These are phyloP conservation scores for Drosophila prostipennis DNA, from an alignment of 2,888 invertebrate genomes.

Conservation along the genomic window DNA sequence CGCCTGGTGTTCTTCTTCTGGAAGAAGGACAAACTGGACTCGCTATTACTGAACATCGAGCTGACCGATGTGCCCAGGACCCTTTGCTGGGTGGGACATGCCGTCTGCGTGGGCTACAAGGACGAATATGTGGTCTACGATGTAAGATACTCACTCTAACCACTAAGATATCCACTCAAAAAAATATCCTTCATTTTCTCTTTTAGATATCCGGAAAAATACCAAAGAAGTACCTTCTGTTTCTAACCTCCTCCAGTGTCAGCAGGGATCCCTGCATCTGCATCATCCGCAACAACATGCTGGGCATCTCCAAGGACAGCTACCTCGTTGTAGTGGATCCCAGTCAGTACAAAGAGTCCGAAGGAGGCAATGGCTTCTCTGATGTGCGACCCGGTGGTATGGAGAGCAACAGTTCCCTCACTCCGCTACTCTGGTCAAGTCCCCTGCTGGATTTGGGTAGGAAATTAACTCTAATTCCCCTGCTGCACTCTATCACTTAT, in stretches of 20 bases:
- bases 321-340: constrained; percentile 94
- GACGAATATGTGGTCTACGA: constrained; percentile 91
- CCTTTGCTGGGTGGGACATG: constrained; percentile 92
- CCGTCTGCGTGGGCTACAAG: constrained; percentile 94
- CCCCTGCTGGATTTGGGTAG: constrained; percentile 80
- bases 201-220: constrained; percentile 74
- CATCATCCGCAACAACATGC: constrained; percentile 89
- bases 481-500: too few relatives aligned
- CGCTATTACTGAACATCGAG: constrained; percentile 90
- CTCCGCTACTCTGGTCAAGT: constrained; percentile 79
- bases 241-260: constrained; percentile 91
- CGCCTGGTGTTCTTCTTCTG: constrained; percentile 95
- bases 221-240: constrained; percentile 90
- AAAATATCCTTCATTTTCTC: too few relatives aligned
- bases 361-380: constrained; percentile 18
- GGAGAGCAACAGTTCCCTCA: constrained; percentile 60
- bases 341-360: constrained; percentile 84
- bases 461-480: too few relatives aligned
- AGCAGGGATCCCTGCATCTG: constrained; percentile 93
- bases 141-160: constrained; percentile 84
- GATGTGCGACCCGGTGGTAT: constrained; percentile 35
- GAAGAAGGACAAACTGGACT: constrained; percentile 89
- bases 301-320: constrained; percentile 94
- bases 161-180: too few relatives aligned
- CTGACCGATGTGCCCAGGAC: constrained; percentile 92